These are phyloP conservation scores for Chaetodon trifasciatus DNA, from an alignment of 2,797 vertebrate genomes.

Conservation along the genomic window DNA sequence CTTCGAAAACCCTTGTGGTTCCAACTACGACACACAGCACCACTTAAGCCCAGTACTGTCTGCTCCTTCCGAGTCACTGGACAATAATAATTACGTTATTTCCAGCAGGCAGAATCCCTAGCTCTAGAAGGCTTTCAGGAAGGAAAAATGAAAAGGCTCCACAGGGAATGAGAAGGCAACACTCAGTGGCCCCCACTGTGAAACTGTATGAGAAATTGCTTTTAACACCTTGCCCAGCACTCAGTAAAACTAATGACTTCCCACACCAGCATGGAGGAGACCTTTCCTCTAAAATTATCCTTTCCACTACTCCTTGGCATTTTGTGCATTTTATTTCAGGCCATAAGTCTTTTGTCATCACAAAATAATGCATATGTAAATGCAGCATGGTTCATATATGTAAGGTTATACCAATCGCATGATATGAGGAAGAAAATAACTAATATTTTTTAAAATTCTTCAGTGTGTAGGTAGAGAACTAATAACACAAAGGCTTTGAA, in stretches of 20 bases:
- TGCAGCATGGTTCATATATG: background rate
- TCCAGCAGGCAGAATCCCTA: conserved; percentile 34
- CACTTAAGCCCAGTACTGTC: conserved; percentile 20
- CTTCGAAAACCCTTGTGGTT: background rate
- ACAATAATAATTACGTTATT: conserved; percentile 60
- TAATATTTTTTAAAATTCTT: background rate
- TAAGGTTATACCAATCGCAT: background rate
- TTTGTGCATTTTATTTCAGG: conserved; percentile 13
- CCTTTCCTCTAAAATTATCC: conserved; percentile 27
- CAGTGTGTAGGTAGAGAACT: background rate
- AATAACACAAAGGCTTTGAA: background rate
- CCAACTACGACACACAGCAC: background rate
- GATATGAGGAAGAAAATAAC: background rate
- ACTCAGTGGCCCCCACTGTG: conserved; percentile 42
- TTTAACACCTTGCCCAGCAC: conserved; percentile 58
- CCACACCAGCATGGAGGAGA: conserved; percentile 34
- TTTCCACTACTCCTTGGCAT: conserved; percentile 34
- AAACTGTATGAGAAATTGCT: conserved; percentile 62
- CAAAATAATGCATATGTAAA: background rate
- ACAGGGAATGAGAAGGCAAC: conserved; percentile 44
- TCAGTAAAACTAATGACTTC: conserved; percentile 49
- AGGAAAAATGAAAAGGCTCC: conserved; percentile 42
- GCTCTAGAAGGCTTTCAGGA: conserved; percentile 41
- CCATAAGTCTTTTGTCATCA: background rate
- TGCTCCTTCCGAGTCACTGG: conserved; percentile 29